Conservation (phyloP, 2,797 vertebrate genomes). For the Schizothorax lantsangensis region DNA sequence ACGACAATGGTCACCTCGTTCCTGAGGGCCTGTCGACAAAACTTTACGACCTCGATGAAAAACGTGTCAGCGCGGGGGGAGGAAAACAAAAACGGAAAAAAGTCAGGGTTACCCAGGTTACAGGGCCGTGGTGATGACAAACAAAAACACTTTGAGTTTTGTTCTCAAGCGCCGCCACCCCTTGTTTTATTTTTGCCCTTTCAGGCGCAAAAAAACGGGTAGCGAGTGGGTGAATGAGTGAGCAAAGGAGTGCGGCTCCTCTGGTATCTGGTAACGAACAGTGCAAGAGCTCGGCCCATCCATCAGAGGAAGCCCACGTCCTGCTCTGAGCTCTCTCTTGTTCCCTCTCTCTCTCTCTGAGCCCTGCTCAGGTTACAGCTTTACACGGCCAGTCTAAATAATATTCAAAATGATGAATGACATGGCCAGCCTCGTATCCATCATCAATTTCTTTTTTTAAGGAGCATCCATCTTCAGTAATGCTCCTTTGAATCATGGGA, state of each 20-base stretch:
- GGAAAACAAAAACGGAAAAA: conserved; percentile 24
- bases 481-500: conserved; percentile 87
- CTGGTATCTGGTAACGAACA: conserved; percentile 83
- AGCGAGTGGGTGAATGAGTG: conserved; percentile 53
- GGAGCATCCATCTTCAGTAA: conserved; percentile 91
- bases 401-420: conserved; percentile 99
- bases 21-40: conserved; percentile 56
- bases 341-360: conserved; percentile 71
- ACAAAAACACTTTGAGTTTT: conserved; percentile 57
- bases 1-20: conserved; percentile 62
- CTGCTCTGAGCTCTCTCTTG: conserved; percentile 74
- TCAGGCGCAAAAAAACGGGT: conserved; percentile 63
- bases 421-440: conserved; percentile 92
- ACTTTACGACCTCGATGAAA: conserved; percentile 58
- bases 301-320: conserved; percentile 75
- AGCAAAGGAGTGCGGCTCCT: conserved; percentile 66
- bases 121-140: conserved; percentile 51
- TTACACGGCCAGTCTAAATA: conserved; percentile 99
- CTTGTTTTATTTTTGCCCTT: conserved; percentile 50
- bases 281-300: conserved; percentile 83
- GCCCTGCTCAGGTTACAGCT: conserved; percentile 93
- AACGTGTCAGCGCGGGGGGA: conserved; percentile 50
- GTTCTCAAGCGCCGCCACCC: conserved; percentile 46
- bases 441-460: conserved; percentile 91
- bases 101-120: conserved; percentile 52